A percentile compares a stretch with the other conserved stretches of the same genome.
phyloP scores from a whole-genome alignment of 2,797 vertebrate genomes.

The Protonibea diacanthus region DNA sequence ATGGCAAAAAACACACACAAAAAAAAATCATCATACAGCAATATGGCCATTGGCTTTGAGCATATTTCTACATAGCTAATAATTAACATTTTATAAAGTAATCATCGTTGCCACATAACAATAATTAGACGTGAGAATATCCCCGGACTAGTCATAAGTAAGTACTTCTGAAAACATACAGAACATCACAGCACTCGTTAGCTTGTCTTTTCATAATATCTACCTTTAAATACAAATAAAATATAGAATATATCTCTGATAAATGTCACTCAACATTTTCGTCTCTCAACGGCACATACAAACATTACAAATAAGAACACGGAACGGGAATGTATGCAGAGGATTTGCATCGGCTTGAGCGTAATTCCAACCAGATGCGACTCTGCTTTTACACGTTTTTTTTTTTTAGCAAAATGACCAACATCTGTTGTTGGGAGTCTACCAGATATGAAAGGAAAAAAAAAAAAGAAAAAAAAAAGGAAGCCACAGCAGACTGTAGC shows the following conservation, averaged over 20 bases:
- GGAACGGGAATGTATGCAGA: constrained; percentile 81
- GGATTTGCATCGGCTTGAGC: constrained; percentile 71
- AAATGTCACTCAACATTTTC: constrained; percentile 85
- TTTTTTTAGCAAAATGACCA: constrained; percentile 71
- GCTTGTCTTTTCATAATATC: constrained; percentile 86
- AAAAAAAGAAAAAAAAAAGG: not conserved
- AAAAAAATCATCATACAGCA: constrained; percentile 82
- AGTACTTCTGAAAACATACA: constrained; percentile 83
- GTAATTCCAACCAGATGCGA: constrained; percentile 67
- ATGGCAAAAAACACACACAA: constrained; percentile 45
- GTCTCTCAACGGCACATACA: constrained; percentile 80
- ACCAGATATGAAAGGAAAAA: constrained; percentile 33
- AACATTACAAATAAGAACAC: constrained; percentile 79
- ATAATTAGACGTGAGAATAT: constrained; percentile 83
- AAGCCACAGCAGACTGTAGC: constrained; percentile 57
- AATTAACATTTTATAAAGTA: constrained; percentile 81
- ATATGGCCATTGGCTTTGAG: constrained; percentile 82
- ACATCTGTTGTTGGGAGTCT: constrained; percentile 73
- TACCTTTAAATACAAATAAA: constrained; percentile 90
- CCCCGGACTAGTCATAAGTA: constrained; percentile 82
- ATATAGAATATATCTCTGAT: constrained; percentile 87
- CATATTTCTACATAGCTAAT: constrained; percentile 84
- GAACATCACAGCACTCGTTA: constrained; percentile 88
- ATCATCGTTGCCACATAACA: constrained; percentile 80
- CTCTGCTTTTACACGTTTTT: constrained; percentile 61